phyloP scores from a whole-genome alignment of 2,113 vertebrate genomes.

The Mesitornis unicolor region DNA sequence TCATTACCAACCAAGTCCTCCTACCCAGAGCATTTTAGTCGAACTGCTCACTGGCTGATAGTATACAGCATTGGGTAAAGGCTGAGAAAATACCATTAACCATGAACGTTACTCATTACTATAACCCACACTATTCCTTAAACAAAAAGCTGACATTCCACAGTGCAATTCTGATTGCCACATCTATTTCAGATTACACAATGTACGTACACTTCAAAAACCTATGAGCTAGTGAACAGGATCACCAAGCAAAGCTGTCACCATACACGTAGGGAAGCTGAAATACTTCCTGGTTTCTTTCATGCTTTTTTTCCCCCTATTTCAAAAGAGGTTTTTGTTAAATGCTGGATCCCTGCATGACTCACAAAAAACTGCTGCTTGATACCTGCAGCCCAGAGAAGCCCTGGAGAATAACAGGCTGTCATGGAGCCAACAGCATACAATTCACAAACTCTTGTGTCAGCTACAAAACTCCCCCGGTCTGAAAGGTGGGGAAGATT shows the following conservation, averaged over 20 bases:
- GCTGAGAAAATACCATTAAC: background rate
- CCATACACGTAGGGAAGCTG: background rate
- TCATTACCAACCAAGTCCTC: background rate
- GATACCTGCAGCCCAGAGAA: background rate
- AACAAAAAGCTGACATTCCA: background rate
- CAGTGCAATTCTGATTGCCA: background rate
- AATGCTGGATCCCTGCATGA: background rate
- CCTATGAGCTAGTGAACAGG: background rate
- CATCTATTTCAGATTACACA: background rate
- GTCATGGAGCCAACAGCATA: background rate
- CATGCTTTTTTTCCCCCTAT: background rate
- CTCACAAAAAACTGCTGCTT: background rate
- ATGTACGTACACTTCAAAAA: background rate
- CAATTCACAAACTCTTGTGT: background rate
- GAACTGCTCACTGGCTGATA: background rate
- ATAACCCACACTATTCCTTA: background rate
- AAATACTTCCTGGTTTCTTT: background rate
- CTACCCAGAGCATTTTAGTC: background rate
- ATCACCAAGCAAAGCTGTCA: background rate
- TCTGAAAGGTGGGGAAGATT: background rate
- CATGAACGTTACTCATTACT: background rate
- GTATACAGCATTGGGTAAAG: background rate
- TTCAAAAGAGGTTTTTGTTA: background rate
- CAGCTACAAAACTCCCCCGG: background rate
- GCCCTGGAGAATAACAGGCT: background rate